Evolutionary conservation across 2,113 vertebrate species (phyloP), one percentile per base, ranked within the genome.

Genomic region (Peromyscus leucopus): DNA sequence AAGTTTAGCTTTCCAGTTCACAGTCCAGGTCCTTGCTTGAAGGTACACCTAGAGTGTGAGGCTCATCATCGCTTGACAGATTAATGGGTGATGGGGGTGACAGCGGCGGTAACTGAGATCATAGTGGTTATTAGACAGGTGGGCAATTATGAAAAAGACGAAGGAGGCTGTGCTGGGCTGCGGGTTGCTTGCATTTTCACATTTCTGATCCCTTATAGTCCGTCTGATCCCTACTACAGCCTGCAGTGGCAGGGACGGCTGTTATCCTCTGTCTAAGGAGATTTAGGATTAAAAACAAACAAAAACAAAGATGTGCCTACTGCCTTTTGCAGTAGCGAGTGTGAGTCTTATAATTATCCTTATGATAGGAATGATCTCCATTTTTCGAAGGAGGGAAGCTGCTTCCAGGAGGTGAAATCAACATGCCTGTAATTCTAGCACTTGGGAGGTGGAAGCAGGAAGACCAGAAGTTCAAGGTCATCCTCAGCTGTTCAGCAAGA

Each of bases 1-100:
- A 31, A 84, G 71, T 80, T 87, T 39, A 86, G 72, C 95, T 93
- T 91, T 90, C 65, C 88, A 57, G 72, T 90, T 90, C 88, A 93
- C 82, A 96, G 89, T 89, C 76, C 51, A 11, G 24, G 31, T 79
- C 72, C 87, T 78, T 46, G 55, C 3, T 85, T 2, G 78, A 72
- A 96, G 55, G 17, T 39, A 21, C 4, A 13, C 61, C 55, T 48
- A n/a, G 63, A 26, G 31, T 17, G 76, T 87, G 86, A 46, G 79
- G 31, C 65, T 61, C 55, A 24, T 39, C 42, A 4, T 86, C 90
- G 39, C 42, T 67, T 85, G 74, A 86, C 69, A 42, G 57, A 83
- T 95, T 78, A 89, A 82, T 83, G 67, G 67, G 61, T 33, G 51
- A 94, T 57, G 17, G 17, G 15, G 26, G 0, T 28, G 72, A 80